Conservation (phyloP, 2,888 invertebrate species). For the Diplolepis rosae region DNA sequence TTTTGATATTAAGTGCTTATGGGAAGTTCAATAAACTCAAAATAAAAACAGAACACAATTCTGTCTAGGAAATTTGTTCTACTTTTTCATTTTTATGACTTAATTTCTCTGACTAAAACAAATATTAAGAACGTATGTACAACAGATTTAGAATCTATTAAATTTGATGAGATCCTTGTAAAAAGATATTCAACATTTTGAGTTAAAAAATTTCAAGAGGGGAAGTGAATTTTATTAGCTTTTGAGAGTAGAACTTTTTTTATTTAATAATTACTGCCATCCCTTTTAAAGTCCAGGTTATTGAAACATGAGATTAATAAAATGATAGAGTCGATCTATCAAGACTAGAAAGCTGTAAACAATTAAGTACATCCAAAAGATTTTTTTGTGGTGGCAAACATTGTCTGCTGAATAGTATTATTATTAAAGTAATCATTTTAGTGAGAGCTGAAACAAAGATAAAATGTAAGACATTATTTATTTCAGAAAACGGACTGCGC, state of each 20-base stretch:
- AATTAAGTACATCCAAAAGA: conserved; percentile 82
- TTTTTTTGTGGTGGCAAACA: conserved; percentile 90
- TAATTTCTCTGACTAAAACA: too few relatives aligned
- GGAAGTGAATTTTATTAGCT: too few relatives aligned
- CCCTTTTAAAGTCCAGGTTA: conserved; percentile 95
- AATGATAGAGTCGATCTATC: conserved; percentile 91
- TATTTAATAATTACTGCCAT: conserved; percentile 85
- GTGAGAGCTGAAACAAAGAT: conserved; percentile 83
- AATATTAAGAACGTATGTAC: too few relatives aligned
- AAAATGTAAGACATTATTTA: too few relatives aligned
- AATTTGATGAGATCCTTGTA: too few relatives aligned
- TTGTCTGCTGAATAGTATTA: conserved; percentile 87
- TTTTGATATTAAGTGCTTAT: not conserved
- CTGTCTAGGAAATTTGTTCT: too few relatives aligned
- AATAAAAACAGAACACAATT: not conserved
- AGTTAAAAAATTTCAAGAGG: too few relatives aligned
- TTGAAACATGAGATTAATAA: conserved; percentile 89
- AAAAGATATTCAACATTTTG: too few relatives aligned
- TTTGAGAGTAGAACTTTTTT: too few relatives aligned
- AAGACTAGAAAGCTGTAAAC: conserved; percentile 83
- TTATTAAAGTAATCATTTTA: conserved; percentile 88
- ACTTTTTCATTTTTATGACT: too few relatives aligned
- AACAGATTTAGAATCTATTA: too few relatives aligned
- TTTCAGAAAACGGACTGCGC: too few relatives aligned
- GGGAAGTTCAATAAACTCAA: not conserved